A percentile compares a stretch with the other conserved stretches of the same genome.
Evolutionary conservation across 2,797 vertebrate genomes (phyloP).

Genomic region (Crocodylus rhombifer): DNA sequence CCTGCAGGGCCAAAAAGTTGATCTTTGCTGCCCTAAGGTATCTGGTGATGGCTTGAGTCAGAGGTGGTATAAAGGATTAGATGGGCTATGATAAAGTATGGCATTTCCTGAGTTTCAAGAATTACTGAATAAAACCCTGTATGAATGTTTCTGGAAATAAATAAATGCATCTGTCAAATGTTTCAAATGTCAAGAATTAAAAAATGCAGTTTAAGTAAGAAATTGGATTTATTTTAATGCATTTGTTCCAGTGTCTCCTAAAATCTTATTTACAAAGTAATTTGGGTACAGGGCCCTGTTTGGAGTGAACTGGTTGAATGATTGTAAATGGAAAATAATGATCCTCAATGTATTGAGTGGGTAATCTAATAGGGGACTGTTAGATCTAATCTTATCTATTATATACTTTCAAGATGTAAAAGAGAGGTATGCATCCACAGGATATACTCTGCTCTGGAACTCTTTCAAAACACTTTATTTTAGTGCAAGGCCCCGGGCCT

Average conservation of each 20-base stretch:
- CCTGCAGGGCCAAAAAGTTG: no score
- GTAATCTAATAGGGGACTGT: slow-evolving; percentile 20
- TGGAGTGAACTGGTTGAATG: background rate
- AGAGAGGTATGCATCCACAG: slow-evolving; percentile 23
- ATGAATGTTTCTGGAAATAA: background rate
- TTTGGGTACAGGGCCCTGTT: fast-evolving
- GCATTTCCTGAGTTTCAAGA: background rate
- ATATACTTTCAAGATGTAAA: slow-evolving; percentile 63
- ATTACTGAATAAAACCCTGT: fast-evolving
- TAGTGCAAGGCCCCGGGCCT: no score
- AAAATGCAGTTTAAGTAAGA: background rate
- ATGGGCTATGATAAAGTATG: background rate
- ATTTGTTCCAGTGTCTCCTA: background rate
- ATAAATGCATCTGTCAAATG: no score
- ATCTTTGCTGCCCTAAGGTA: no score
- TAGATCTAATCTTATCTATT: slow-evolving; percentile 54
- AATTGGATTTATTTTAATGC: background rate
- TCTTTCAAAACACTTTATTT: no score
- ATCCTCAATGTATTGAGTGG: slow-evolving; percentile 7
- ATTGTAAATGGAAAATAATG: slow-evolving; percentile 43
- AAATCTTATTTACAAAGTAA: background rate
- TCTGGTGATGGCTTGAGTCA: background rate
- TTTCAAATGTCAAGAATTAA: background rate
- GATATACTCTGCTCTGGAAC: slow-evolving; percentile 51
- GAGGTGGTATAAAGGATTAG: background rate